A percentile compares a stretch with the other conserved stretches of the same genome.
Evolutionary conservation across 2,797 vertebrate genomes (phyloP).

Genomic region (Brachymystax lenok): DNA sequence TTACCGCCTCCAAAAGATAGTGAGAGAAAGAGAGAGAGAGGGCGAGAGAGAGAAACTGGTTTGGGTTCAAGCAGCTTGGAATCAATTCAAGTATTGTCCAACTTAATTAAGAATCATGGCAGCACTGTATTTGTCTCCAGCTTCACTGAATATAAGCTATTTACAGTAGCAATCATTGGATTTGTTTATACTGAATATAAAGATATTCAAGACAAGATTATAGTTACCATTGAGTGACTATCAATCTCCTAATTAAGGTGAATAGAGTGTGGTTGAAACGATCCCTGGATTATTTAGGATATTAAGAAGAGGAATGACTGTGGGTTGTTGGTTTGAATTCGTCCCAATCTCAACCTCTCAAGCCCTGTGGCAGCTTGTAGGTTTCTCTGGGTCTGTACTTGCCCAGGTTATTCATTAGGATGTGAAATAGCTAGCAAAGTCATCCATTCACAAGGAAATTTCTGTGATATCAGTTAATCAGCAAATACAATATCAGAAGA

Average conservation of each 20-base stretch:
- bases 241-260: constrained; percentile 13
- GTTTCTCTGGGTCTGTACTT: neutral
- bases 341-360: neutral
- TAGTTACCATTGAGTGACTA: constrained; percentile 11
- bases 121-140: constrained; percentile 32
- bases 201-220: constrained; percentile 27
- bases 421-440: neutral
- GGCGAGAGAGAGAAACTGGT: constrained; percentile 40
- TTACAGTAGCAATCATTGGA: constrained; percentile 29
- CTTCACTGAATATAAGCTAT: constrained; percentile 27
- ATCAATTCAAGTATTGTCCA: constrained; percentile 58
- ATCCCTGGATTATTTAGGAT: constrained; percentile 1
- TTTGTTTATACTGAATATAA: constrained; percentile 30
- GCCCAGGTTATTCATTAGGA: neutral
- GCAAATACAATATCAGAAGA: neutral
- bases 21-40: constrained; percentile 19
- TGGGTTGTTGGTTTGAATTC: neutral
- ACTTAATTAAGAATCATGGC: constrained; percentile 60
- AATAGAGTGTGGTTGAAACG: constrained; percentile 2
- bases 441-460: neutral
- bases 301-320: neutral
- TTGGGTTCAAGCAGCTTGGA: constrained; percentile 60
- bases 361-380: constrained; percentile 1
- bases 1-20: constrained; percentile 33
- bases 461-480: neutral